These are phyloP conservation scores for Scaptomyza parva DNA, from an alignment of 2,888 invertebrate species.

Conservation along the genomic window DNA sequence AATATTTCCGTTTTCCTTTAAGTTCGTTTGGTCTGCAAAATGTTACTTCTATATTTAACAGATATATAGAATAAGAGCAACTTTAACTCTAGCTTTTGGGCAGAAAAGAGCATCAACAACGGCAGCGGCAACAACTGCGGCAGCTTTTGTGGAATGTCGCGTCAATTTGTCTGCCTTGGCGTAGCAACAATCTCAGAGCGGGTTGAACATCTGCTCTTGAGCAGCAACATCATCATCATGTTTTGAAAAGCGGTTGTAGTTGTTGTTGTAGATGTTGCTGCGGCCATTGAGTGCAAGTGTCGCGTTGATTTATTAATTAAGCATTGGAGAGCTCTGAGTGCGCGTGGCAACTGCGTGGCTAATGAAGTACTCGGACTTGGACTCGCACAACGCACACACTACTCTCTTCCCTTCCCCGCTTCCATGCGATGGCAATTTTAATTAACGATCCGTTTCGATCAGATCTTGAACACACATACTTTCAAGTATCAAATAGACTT, in stretches of 20 bases:
- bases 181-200: constrained; percentile 65
- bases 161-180: constrained; percentile 82
- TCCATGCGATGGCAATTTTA: constrained; percentile 71
- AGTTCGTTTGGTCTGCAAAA: constrained; percentile 20
- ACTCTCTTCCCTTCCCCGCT: constrained; percentile 2
- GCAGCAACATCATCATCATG: constrained; percentile 26
- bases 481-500: constrained; percentile 41
- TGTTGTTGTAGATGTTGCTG: constrained; percentile 43
- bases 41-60: constrained; percentile 47
- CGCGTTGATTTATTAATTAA: constrained; percentile 84
- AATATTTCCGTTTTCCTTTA: constrained; percentile 78
- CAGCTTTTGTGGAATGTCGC: constrained; percentile 72
- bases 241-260: constrained; percentile 18
- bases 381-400: constrained; percentile 19
- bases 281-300: constrained; percentile 80
- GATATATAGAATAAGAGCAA: constrained; percentile 12
- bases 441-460: constrained; percentile 71
- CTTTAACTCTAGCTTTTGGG: constrained; percentile 14
- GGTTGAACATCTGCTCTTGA: constrained; percentile 45
- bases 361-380: constrained; percentile 67
- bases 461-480: constrained; percentile 23
- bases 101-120: not conserved
- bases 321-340: constrained; percentile 67
- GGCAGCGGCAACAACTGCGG: not conserved
- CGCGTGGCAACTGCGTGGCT: constrained; percentile 73